phyloP scores from a whole-genome alignment of 2,113 vertebrate species.

The Phalacrocorax brasilianus region DNA sequence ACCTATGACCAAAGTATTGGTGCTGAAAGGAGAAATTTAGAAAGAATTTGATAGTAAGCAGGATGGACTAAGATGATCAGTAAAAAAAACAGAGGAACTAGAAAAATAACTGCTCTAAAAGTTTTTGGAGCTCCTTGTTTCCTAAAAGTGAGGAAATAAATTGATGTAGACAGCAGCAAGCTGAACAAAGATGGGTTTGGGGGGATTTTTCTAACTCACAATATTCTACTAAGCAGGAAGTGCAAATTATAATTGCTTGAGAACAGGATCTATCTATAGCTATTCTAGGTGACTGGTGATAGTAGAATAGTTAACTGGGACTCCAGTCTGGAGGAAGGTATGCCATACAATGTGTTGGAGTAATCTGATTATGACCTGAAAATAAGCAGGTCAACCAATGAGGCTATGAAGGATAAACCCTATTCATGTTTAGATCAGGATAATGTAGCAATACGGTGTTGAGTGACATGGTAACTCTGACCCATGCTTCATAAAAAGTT shows the following conservation, averaged over 20 bases:
- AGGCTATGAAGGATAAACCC: not conserved
- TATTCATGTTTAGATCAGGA: conserved; percentile 2
- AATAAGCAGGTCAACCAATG: not conserved
- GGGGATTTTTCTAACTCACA: not conserved
- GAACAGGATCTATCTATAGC: not conserved
- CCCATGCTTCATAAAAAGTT: conserved; percentile 1
- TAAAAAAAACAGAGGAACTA: not conserved
- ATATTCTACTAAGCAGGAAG: not conserved
- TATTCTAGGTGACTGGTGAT: not conserved
- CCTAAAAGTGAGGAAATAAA: conserved; percentile 38
- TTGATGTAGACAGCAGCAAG: conserved; percentile 25
- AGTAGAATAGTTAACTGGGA: not conserved
- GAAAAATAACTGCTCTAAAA: conserved; percentile 15
- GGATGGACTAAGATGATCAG: not conserved
- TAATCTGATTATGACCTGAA: not conserved
- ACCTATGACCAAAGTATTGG: not conserved
- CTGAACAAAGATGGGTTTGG: conserved; percentile 37
- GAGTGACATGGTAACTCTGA: conserved; percentile 30
- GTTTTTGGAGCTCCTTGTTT: conserved; percentile 28
- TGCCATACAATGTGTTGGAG: not conserved
- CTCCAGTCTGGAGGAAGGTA: not conserved
- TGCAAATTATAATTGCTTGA: not conserved
- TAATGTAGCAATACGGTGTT: not conserved
- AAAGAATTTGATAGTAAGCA: not conserved
- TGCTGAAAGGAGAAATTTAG: not conserved